Evolutionary conservation across 53 echinoderm and acorn worm species (phyloP), one percentile per base, ranked within the genome.

Genomic region (Hippasteria phrygiana): DNA sequence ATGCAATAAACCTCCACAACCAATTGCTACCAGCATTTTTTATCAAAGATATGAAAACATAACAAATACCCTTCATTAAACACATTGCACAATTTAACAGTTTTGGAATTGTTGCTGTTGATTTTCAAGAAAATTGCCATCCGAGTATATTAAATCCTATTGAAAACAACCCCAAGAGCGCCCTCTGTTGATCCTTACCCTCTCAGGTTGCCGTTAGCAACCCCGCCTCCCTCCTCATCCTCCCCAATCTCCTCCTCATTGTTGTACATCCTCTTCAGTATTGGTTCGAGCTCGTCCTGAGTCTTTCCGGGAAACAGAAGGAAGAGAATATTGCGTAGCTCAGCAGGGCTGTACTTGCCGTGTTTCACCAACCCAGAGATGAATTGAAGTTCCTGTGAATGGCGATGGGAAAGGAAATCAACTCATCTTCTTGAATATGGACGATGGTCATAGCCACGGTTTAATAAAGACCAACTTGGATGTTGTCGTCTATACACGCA

Each of bases 291-390:
- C 38, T 96, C 90, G 20, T 93, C 92, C 16, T 90, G 69, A 6
- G 91, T 88, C 91, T 93, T 94, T 18, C 74, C 72, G 16, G 96
- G 96, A 67, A 96, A 94, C 41, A 96, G 91, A 2, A 96, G 87
- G 17, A 74, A 89, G 22, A 96, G 87, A 37, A 96, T 77, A 59
- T 89, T 94, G 56, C 73, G 88, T 41, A 96, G 89, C 87, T 96
- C 96, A 8, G 74, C 12, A 43, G 64, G 71, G 22, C 75, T 70
- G 63, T 91, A 96, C 66, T 87, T 85, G 43, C 96, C 96, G 51
- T 95, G 88, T 35, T 96, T 96, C 64, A 92, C 91, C 9, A 96
- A 75, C 17, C 93, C 96, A 20, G 93, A 83, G 67, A 96, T 74
- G 71, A 96, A 94, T 18, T 91, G 91, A 55, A 96, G 75, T 46